Evolutionary conservation across 2,888 invertebrate genomes (phyloP).

Genomic region (Creontiades dilutus): DNA sequence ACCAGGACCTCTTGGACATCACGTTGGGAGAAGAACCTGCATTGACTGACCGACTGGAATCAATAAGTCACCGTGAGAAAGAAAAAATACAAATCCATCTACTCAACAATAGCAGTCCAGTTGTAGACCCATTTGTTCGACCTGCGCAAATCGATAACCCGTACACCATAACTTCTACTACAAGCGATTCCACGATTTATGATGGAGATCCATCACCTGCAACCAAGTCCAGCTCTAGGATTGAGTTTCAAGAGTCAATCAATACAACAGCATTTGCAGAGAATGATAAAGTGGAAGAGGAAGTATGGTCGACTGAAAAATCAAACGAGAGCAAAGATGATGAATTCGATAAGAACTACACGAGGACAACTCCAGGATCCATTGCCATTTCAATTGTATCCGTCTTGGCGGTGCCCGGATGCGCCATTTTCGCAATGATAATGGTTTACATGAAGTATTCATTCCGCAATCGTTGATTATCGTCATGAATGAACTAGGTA

Average conservation of each 20-base stretch:
- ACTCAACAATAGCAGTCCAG: too few relatives aligned
- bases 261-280: too few relatives aligned
- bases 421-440: background rate
- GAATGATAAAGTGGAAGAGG: too few relatives aligned
- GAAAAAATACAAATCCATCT: background rate
- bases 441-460: too few relatives aligned
- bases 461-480: too few relatives aligned
- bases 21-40: constrained; percentile 2
- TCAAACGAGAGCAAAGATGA: too few relatives aligned
- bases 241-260: background rate
- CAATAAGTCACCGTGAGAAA: background rate
- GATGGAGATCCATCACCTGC: background rate
- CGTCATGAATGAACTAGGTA: too few relatives aligned
- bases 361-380: background rate
- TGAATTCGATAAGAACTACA: background rate
- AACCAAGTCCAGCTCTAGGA: background rate
- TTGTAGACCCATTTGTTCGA: too few relatives aligned
- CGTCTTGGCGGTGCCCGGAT: background rate
- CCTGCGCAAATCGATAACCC: too few relatives aligned
- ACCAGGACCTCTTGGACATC: background rate
- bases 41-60: background rate
- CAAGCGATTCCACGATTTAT: too few relatives aligned
- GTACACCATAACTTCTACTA: too few relatives aligned
- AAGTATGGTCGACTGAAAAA: background rate
- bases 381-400: background rate